Base-by-base conservation (phyloP, 2,888 invertebrate species). In the Mesopsocus fuscifrons region DNA sequence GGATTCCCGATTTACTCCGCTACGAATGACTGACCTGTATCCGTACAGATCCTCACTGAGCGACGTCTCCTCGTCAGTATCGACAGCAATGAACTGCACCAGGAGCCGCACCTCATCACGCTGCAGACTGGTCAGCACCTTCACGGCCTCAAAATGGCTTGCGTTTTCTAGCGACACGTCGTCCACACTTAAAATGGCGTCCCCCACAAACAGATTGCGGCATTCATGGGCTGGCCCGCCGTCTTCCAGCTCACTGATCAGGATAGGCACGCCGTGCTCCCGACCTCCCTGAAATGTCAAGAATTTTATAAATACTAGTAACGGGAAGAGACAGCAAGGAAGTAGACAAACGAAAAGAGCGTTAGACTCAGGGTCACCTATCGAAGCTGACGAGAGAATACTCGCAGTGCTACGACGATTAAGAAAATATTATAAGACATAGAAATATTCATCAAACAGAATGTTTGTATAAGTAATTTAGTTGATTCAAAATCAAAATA, bases 191-290 rank as follows among this genome's bases (percentile, higher is more conserved):
- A 87, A 65, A 51, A 87, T 83, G 20, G 85, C 83, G 62, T 87
- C 87, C 1, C 85, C 87, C 16, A 87, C 80, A 60, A 72, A 83
- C 31, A 85, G 63, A 20, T 38, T 38, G 46, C 73, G 69, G 30
- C 73, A 72, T 45, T 75, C 77, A 49, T 77, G 62, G 47, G 79
- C 77, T 34, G 84, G 84, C 44, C 84, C 82, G 48, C 83, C 81
- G 51, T 77, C 76, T 56, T 75, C 74, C 56, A 87, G 68, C 62
- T 85, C 85, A 1, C 84, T 84, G 54, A 87, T 80, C 46, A 87
- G 63, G 50, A 87, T 81, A 1, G 85, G 85, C 31, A 85, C 80
- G 13, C 84, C 84, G 61, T 87, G 85, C 57, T 87, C 87, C 48
- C 79, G 70, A 1, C 85, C 85, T 43, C 85, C 84, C 83, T 84